A percentile compares a stretch with the other conserved stretches of the same genome.
phyloP scores from a whole-genome alignment of 2,113 vertebrate species.

The Eptatretus burgeri region DNA sequence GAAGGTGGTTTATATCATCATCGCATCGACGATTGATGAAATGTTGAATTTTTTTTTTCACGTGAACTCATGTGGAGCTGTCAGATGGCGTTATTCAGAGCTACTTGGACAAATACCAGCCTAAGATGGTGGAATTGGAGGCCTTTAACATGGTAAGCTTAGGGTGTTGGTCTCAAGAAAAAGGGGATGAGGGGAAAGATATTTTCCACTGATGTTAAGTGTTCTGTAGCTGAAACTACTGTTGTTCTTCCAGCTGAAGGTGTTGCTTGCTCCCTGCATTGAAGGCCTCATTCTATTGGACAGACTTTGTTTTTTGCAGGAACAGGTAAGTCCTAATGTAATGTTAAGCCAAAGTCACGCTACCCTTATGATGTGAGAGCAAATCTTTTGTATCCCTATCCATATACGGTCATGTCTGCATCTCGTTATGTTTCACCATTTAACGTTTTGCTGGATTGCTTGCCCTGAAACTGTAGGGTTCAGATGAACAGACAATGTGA shows the following conservation, averaged over 20 bases:
- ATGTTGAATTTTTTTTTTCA: no score
- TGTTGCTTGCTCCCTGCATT: slow-evolving; percentile 3
- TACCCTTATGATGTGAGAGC: no score
- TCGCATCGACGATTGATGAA: no score
- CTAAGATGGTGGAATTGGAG: not conserved
- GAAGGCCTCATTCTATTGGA: slow-evolving; percentile 3
- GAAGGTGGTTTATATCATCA: no score
- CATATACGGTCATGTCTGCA: no score
- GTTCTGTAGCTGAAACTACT: not conserved
- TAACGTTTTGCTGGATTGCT: no score
- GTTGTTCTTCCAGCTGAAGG: slow-evolving; percentile 3
- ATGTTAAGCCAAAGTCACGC: not conserved
- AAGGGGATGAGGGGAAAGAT: not conserved
- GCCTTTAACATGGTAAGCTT: slow-evolving; percentile 5
- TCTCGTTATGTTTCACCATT: no score
- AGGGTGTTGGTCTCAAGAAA: not conserved
- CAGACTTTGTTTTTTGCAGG: slow-evolving; percentile 2
- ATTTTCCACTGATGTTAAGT: not conserved
- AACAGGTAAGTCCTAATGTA: not conserved
- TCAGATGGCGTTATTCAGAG: not conserved
- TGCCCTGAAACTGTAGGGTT: no score
- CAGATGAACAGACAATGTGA: no score
- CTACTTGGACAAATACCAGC: slow-evolving; percentile 1
- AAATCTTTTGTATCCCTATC: no score
- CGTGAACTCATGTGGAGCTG: not conserved